These are phyloP conservation scores for Platysternon megacephalum DNA, from an alignment of 2,113 vertebrate species.

Conservation along the genomic window DNA sequence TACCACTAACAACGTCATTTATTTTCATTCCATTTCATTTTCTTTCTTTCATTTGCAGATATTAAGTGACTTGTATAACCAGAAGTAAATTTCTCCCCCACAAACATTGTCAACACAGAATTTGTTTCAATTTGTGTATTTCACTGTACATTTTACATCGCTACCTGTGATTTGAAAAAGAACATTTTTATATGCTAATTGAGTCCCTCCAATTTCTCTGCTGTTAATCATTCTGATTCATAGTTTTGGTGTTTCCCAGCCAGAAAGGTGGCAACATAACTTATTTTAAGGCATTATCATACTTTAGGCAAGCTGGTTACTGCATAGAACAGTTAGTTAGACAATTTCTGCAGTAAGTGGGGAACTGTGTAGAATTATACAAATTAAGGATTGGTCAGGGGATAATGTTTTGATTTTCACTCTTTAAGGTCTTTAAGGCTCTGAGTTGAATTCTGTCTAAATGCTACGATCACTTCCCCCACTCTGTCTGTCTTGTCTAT, in stretches of 20 bases:
- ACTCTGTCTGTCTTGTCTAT: background rate
- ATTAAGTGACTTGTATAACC: background rate
- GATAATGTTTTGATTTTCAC: background rate
- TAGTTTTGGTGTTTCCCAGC: background rate
- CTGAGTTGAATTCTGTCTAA: background rate
- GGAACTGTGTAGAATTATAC: background rate
- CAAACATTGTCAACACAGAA: background rate
- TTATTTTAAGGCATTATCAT: background rate
- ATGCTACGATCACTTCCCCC: background rate
- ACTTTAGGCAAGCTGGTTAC: background rate
- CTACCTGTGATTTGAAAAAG: background rate
- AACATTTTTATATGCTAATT: background rate
- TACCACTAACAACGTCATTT: background rate
- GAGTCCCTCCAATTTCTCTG: background rate
- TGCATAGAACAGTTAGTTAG: background rate
- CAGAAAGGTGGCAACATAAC: background rate
- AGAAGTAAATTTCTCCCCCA: background rate
- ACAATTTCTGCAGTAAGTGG: background rate
- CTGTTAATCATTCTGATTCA: background rate
- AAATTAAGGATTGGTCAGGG: background rate
- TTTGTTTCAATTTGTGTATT: background rate
- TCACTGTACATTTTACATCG: background rate
- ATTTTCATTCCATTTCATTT: background rate
- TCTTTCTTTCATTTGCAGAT: background rate
- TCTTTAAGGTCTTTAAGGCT: background rate